Evolutionary conservation across 1,140 invertebrate genomes (phyloP), one percentile per base, ranked within the genome.

Genomic region (Camponotus vicinus): DNA sequence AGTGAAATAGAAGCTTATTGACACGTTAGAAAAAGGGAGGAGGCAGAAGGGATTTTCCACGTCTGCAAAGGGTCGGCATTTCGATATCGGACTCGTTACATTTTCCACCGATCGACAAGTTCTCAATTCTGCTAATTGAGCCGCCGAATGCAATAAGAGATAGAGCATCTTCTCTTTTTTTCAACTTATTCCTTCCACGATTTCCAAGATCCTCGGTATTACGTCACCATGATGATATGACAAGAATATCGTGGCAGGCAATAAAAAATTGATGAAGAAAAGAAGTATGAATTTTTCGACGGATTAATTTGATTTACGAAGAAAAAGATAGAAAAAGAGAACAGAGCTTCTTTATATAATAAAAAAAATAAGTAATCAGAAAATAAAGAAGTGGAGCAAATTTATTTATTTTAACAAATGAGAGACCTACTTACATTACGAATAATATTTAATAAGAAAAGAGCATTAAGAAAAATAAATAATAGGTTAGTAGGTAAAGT

Each of bases 71-170:
- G 40, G 37, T 83, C 73, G 79, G 79, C 67, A 27, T 40, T 75
- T 75, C 79, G 27, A 83, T 83, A 83, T 83, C 73, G 57, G 8
- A 83, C 40, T 83, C 55, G 79, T 83, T 82, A 82, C 78, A 82
- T 71, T 82, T 67, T 80, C 32, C 27, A 37, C 63, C 52, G 40
- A 73, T 82, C 84, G 76, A 79, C 55, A 78, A 73, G 37, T 85
- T 86, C 64, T 88, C 66, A 67, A 80, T 89, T 88, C 67, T 55
- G 32, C 69, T 88, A 88, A 89, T 89, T 86, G 87, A 89, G 59
- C 75, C 52, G 61, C 52, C 75, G 67, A 75, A 67, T 66, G 55
- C 75, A 88, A 85, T 67, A 85, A 78, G 11, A 80, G 21, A 11
- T 45, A 45, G 79, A 45, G 8, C 42, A 21, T 34, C 11, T 42